phyloP scores from a whole-genome alignment of 2,888 invertebrate genomes.

The Drosophila colorata region DNA sequence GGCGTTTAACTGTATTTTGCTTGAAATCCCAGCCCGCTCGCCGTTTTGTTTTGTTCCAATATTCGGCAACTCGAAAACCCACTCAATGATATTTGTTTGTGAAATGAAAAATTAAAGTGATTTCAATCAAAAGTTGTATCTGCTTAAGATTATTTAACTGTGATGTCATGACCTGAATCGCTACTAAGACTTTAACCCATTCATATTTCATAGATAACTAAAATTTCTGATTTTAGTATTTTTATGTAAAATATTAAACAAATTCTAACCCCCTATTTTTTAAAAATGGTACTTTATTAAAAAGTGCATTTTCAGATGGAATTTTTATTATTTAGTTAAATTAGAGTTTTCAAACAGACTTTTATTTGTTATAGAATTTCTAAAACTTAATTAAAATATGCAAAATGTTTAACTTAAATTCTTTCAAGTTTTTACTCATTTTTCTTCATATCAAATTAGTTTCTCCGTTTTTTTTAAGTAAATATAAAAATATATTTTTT shows the following conservation, averaged over 20 bases:
- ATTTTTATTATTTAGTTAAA: neutral
- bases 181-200: too few relatives aligned
- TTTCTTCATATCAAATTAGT: neutral
- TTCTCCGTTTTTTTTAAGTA: too few relatives aligned
- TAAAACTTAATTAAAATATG: too few relatives aligned
- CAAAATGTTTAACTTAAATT: too few relatives aligned
- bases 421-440: neutral
- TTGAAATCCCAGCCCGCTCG: neutral
- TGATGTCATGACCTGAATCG: too few relatives aligned
- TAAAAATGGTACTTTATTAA: too few relatives aligned
- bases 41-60: conserved; percentile 2
- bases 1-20: conserved; percentile 51
- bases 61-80: conserved; percentile 7
- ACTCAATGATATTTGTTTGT: too few relatives aligned
- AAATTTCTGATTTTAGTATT: neutral
- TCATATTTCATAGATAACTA: too few relatives aligned
- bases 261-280: too few relatives aligned
- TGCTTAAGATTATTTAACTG: neutral
- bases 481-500: neutral
- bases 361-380: too few relatives aligned
- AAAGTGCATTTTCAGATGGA: neutral
- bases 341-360: too few relatives aligned
- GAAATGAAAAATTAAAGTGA: conserved; percentile 4
- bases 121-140: neutral
- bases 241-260: neutral